Conservation (phyloP, 2,888 invertebrate species). For the Agrochola circellaris region DNA sequence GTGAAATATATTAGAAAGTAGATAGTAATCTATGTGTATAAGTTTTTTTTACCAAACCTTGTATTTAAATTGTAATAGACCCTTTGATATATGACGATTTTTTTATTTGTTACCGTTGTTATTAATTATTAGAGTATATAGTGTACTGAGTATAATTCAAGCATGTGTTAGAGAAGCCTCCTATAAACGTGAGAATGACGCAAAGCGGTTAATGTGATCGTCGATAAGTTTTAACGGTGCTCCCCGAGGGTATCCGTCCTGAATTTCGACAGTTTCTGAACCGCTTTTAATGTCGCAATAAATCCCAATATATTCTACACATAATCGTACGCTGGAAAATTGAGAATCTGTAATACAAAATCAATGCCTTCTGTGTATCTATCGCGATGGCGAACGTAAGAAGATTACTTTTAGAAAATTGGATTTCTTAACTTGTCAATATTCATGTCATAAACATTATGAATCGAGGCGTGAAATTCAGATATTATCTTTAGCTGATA, state of each 20-base stretch:
- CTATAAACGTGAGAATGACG: slow-evolving; percentile 19
- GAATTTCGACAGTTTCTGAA: slow-evolving; percentile 39
- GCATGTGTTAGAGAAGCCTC: neutral
- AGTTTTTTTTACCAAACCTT: slow-evolving; percentile 29
- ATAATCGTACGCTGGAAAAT: slow-evolving; percentile 56
- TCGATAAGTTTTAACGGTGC: slow-evolving; percentile 41
- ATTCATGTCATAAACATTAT: slow-evolving; percentile 65
- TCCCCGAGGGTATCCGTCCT: slow-evolving; percentile 31
- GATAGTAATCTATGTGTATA: slow-evolving; percentile 51
- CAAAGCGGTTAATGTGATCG: slow-evolving; percentile 28
- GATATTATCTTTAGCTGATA: slow-evolving; percentile 41
- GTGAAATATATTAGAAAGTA: slow-evolving; percentile 80
- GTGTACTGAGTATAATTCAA: neutral
- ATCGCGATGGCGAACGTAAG: slow-evolving; percentile 46
- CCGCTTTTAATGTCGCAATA: slow-evolving; percentile 50
- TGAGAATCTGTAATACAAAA: slow-evolving; percentile 61
- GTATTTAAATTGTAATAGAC: slow-evolving; percentile 16
- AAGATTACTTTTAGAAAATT: slow-evolving; percentile 66
- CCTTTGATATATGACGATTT: neutral
- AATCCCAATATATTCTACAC: slow-evolving; percentile 40
- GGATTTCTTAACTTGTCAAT: slow-evolving; percentile 64
- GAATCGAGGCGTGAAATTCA: slow-evolving; percentile 51
- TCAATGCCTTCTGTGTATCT: slow-evolving; percentile 58
- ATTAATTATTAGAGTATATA: slow-evolving; percentile 3
- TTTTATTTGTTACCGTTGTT: neutral